Evolutionary conservation across 2,888 invertebrate genomes (phyloP).

Genomic region (Cotesia congregata): DNA sequence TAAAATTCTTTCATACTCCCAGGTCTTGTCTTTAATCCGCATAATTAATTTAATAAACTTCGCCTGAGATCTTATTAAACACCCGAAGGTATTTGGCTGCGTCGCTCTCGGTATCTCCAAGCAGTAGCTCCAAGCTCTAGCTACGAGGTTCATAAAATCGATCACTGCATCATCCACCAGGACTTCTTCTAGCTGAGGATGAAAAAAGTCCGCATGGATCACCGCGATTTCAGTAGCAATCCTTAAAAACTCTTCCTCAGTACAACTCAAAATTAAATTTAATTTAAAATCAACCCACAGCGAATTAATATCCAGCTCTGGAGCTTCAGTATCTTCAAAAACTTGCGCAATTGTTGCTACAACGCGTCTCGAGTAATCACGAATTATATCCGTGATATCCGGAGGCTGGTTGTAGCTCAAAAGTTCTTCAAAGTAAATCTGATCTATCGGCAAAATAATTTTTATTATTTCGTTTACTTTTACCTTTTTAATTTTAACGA

Average conservation of each 20-base stretch:
- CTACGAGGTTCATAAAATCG: slow-evolving; percentile 53
- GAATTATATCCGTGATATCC: slow-evolving; percentile 50
- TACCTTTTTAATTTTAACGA: slow-evolving; percentile 21
- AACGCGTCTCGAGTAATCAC: slow-evolving; percentile 56
- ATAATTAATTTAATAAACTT: slow-evolving; percentile 45
- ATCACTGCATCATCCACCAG: slow-evolving; percentile 53
- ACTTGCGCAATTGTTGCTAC: background rate
- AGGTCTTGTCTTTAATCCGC: slow-evolving; percentile 26
- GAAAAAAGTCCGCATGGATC: slow-evolving; percentile 48
- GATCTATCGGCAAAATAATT: slow-evolving; percentile 57
- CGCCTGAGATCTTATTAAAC: slow-evolving; percentile 52
- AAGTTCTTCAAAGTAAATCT: slow-evolving; percentile 48
- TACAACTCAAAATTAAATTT: slow-evolving; percentile 56
- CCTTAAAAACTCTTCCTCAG: slow-evolving; percentile 54
- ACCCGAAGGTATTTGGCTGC: slow-evolving; percentile 51
- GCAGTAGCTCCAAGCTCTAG: slow-evolving; percentile 55
- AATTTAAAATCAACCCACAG: slow-evolving; percentile 55
- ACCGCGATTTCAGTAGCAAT: slow-evolving; percentile 48
- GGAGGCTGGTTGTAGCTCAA: slow-evolving; percentile 39
- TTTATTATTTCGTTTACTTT: slow-evolving; percentile 46
- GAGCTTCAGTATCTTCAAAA: background rate
- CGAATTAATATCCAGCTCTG: background rate
- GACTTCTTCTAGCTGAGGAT: slow-evolving; percentile 41
- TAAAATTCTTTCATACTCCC: slow-evolving; percentile 41
- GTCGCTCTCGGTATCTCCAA: slow-evolving; percentile 54